phyloP scores from a whole-genome alignment of 2,113 vertebrate genomes.

The Thomomys bottae region DNA sequence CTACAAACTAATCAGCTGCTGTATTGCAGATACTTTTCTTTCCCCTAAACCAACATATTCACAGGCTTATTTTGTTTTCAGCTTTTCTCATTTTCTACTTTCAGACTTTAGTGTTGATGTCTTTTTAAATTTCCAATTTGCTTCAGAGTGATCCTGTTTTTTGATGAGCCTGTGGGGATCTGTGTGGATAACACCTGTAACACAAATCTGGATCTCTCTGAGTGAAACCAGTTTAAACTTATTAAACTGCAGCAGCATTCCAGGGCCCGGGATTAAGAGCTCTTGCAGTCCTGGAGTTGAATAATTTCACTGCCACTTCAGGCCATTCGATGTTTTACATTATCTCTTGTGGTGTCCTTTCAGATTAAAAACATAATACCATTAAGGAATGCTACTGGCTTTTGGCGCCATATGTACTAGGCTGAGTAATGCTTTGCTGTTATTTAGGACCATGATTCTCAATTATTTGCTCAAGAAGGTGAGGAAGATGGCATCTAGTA shows the following conservation, averaged over 20 bases:
- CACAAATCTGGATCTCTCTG: slow-evolving; percentile 67
- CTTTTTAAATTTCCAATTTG: slow-evolving; percentile 61
- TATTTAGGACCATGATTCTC: slow-evolving; percentile 36
- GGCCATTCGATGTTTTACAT: slow-evolving; percentile 65
- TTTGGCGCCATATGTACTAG: not conserved
- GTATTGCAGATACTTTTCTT: slow-evolving; percentile 36
- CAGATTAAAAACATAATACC: slow-evolving; percentile 72
- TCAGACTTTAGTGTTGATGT: slow-evolving; percentile 48
- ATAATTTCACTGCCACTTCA: slow-evolving; percentile 73
- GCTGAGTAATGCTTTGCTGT: slow-evolving; percentile 7
- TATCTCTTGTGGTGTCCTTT: slow-evolving; percentile 73
- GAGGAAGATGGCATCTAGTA: not conserved
- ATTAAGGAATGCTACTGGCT: slow-evolving; percentile 63
- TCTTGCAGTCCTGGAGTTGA: slow-evolving; percentile 62
- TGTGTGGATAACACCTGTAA: slow-evolving; percentile 71
- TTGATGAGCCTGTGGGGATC: slow-evolving; percentile 56
- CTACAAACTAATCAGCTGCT: not conserved
- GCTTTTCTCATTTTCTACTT: slow-evolving; percentile 25
- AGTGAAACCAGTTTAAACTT: slow-evolving; percentile 77
- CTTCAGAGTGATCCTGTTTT: slow-evolving; percentile 55
- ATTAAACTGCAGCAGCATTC: slow-evolving; percentile 72
- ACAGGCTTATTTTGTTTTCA: slow-evolving; percentile 14
- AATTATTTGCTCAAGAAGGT: slow-evolving; percentile 37
- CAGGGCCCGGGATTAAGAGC: slow-evolving; percentile 71
- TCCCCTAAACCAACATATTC: slow-evolving; percentile 38